phyloP scores from a whole-genome alignment of 1,140 invertebrate genomes.

The Pseudomyrmex flavicornis region DNA sequence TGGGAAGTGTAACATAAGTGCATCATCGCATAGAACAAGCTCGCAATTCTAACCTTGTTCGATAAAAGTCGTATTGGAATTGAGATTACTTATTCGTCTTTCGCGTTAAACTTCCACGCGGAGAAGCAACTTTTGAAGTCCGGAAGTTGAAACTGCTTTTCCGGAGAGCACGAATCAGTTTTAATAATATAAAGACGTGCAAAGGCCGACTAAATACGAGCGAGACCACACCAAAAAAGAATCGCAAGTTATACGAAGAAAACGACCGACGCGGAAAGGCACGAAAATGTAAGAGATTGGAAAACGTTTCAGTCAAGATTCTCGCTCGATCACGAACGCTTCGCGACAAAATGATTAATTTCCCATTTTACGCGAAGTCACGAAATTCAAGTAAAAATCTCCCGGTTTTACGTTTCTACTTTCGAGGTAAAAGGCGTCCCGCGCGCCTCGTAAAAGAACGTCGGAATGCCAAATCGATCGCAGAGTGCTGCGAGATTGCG shows the following conservation, averaged over 20 bases:
- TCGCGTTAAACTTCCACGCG: conserved; percentile 8
- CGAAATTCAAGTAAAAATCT: conserved; percentile 41
- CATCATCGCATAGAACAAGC: neutral
- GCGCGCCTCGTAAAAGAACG: conserved; percentile 28
- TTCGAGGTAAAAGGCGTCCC: conserved; percentile 5
- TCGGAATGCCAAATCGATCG: conserved; percentile 35
- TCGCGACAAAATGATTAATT: conserved; percentile 53
- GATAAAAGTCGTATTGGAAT: neutral
- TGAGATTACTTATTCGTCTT: neutral
- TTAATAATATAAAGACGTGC: conserved; percentile 46
- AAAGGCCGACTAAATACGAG: conserved; percentile 60
- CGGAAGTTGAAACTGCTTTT: neutral
- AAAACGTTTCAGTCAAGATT: conserved; percentile 3
- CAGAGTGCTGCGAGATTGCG: conserved; percentile 32
- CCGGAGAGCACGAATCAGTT: conserved; percentile 1
- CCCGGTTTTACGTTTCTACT: conserved; percentile 27
- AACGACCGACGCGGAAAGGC: conserved; percentile 58
- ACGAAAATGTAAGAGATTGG: conserved; percentile 63
- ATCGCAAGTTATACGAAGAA: conserved; percentile 63
- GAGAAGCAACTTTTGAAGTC: neutral
- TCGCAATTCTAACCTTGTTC: neutral
- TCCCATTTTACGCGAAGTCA: conserved; percentile 26
- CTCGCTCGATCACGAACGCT: neutral
- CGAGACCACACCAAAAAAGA: conserved; percentile 40
- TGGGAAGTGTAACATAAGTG: neutral